These are phyloP conservation scores for Melanostoma mellinum DNA, from an alignment of 2,888 invertebrate genomes.

Conservation along the genomic window DNA sequence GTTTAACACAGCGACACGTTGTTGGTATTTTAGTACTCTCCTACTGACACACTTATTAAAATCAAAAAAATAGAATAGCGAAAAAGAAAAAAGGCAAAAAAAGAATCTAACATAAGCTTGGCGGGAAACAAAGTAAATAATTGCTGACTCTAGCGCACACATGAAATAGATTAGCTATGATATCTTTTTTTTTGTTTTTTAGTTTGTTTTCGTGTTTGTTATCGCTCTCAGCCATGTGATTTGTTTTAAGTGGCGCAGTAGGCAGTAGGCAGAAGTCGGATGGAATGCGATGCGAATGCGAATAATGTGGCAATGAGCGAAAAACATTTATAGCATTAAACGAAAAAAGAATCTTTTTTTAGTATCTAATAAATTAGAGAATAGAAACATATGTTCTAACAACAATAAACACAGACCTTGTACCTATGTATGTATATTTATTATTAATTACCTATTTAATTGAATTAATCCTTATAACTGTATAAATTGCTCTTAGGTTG, in stretches of 20 bases:
- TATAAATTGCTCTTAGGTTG: constrained; percentile 64
- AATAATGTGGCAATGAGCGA: constrained; percentile 49
- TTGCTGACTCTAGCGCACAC: constrained; percentile 26
- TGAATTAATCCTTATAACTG: constrained; percentile 5
- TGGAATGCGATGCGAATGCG: constrained; percentile 11
- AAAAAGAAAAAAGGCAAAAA: no score
- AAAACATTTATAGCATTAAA: constrained; percentile 30
- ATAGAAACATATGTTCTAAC: constrained; percentile 31
- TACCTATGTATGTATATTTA: constrained; percentile 65
- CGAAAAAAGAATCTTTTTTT: constrained; percentile 45
- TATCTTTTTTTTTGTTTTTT: constrained; percentile 35
- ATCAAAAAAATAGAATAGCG: constrained; percentile 10
- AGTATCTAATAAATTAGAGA: constrained; percentile 40
- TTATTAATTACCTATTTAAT: constrained; percentile 58
- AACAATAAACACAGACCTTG: constrained; percentile 56
- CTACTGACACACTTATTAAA: constrained; percentile 42
- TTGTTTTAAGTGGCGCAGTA: constrained; percentile 29
- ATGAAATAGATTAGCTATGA: constrained; percentile 59
- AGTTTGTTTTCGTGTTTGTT: constrained; percentile 27
- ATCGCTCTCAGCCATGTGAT: constrained; percentile 66
- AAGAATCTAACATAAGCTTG: constrained; percentile 31
- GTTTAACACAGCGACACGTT: constrained; percentile 12
- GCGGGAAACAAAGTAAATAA: constrained; percentile 51
- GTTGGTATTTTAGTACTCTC: constrained; percentile 44
- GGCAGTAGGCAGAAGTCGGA: neutral